Conservation (phyloP, 2,113 vertebrate species). For the Thermophis baileyi region DNA sequence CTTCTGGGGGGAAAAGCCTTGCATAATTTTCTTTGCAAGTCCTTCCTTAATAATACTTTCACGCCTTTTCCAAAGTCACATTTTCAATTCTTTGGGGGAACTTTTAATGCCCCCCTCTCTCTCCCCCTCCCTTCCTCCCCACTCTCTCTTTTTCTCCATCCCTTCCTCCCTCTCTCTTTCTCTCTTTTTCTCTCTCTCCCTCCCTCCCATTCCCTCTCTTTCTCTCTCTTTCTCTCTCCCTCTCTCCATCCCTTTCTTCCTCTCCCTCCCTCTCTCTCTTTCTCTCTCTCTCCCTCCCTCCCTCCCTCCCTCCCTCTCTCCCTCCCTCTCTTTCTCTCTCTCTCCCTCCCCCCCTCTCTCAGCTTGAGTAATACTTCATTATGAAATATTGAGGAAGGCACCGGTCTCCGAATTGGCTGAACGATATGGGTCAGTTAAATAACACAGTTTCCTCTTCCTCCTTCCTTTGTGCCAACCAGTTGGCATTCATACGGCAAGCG, state of each 20-base stretch:
- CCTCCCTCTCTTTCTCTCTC: too few relatives aligned
- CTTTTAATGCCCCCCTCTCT: background rate
- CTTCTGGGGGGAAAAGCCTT: background rate
- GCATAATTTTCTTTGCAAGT: background rate
- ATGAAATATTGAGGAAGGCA: background rate
- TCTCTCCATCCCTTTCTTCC: too few relatives aligned
- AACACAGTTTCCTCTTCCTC: background rate
- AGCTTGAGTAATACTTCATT: background rate
- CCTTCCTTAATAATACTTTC: background rate
- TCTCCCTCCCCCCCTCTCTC: too few relatives aligned
- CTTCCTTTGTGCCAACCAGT: background rate
- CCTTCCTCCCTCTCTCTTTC: too few relatives aligned
- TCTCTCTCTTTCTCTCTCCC: too few relatives aligned
- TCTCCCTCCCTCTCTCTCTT: too few relatives aligned
- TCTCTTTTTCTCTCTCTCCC: too few relatives aligned
- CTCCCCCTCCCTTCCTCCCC: too few relatives aligned
- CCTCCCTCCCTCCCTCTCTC: rapidly evolving
- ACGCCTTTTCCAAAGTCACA: background rate
- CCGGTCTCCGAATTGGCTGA: background rate
- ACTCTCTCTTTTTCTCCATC: too few relatives aligned
- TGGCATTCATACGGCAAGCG: too few relatives aligned
- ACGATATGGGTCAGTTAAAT: background rate
- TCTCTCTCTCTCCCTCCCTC: too few relatives aligned
- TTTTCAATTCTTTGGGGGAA: background rate
- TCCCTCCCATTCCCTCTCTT: too few relatives aligned